phyloP scores from a whole-genome alignment of 2,113 vertebrate genomes.

The Struthidea cinerea region DNA sequence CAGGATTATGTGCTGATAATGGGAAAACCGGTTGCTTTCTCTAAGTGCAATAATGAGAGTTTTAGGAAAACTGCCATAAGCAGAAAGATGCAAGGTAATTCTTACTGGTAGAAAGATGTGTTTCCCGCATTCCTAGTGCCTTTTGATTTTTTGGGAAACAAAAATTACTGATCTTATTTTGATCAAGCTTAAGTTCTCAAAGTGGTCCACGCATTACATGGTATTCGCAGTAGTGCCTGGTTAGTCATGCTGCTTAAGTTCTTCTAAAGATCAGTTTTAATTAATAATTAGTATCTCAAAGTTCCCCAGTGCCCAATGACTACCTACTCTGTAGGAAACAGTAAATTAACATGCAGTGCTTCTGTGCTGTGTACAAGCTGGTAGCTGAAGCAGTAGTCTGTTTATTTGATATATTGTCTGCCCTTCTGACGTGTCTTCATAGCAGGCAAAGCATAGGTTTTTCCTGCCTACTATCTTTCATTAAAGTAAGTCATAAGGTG shows the following conservation, averaged over 20 bases:
- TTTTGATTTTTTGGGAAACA: background rate
- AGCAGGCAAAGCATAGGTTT: background rate
- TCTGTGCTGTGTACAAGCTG: background rate
- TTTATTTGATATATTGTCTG: background rate
- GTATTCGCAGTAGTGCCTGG: background rate
- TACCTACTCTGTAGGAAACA: background rate
- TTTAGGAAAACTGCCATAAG: background rate
- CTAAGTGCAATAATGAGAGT: background rate
- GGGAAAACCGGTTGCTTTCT: background rate
- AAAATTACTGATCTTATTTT: background rate
- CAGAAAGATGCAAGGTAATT: background rate
- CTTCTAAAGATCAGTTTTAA: background rate
- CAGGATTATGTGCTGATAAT: background rate
- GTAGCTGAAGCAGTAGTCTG: background rate
- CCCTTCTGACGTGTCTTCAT: background rate
- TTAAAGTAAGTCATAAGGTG: background rate
- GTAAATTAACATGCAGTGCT: background rate
- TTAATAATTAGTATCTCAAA: background rate
- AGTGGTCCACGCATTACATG: background rate
- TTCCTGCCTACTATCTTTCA: background rate
- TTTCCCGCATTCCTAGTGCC: background rate
- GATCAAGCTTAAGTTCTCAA: background rate
- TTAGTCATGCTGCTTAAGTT: background rate
- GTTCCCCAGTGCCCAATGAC: background rate
- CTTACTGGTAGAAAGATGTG: background rate